Evolutionary conservation across 2,113 vertebrate species (phyloP).

Genomic region (Brachionichthys hirsutus): DNA sequence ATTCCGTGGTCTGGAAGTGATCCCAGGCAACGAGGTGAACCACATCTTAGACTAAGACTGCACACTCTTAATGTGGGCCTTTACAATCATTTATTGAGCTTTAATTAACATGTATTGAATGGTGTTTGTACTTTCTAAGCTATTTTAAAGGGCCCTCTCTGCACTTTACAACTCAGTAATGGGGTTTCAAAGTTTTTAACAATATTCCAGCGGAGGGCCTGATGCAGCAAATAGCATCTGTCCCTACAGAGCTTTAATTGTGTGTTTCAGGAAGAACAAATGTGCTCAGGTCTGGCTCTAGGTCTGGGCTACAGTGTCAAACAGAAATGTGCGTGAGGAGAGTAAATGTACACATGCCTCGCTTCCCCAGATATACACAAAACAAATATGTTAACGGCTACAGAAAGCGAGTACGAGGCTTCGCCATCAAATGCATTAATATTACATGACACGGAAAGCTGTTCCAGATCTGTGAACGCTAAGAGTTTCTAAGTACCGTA

Average conservation of each 20-base stretch:
- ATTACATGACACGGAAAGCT: too few relatives aligned
- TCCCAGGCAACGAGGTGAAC: slow-evolving; percentile 73
- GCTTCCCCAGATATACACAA: too few relatives aligned
- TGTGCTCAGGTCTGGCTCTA: too few relatives aligned
- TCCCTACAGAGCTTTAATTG: slow-evolving; percentile 35
- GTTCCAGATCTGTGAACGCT: too few relatives aligned
- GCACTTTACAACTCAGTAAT: slow-evolving; percentile 52
- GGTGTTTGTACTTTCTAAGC: slow-evolving; percentile 65
- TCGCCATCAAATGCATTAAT: too few relatives aligned
- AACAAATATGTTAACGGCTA: too few relatives aligned
- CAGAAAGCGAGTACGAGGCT: too few relatives aligned
- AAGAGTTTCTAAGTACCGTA: too few relatives aligned
- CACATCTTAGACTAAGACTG: slow-evolving; percentile 75
- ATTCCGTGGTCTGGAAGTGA: slow-evolving; percentile 74
- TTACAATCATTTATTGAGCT: slow-evolving; percentile 74
- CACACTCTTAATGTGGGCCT: slow-evolving; percentile 70
- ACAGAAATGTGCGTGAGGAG: too few relatives aligned
- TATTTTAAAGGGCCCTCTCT: slow-evolving; percentile 63
- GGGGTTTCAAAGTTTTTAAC: slow-evolving; percentile 54
- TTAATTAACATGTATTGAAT: slow-evolving; percentile 77
- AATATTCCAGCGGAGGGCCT: slow-evolving; percentile 37
- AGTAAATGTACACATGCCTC: too few relatives aligned
- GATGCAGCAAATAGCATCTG: slow-evolving; percentile 29
- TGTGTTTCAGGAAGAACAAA: not conserved
- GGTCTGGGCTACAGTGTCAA: too few relatives aligned